Base-by-base conservation (phyloP, 2,797 vertebrate species). In the Strix occidentalis region DNA sequence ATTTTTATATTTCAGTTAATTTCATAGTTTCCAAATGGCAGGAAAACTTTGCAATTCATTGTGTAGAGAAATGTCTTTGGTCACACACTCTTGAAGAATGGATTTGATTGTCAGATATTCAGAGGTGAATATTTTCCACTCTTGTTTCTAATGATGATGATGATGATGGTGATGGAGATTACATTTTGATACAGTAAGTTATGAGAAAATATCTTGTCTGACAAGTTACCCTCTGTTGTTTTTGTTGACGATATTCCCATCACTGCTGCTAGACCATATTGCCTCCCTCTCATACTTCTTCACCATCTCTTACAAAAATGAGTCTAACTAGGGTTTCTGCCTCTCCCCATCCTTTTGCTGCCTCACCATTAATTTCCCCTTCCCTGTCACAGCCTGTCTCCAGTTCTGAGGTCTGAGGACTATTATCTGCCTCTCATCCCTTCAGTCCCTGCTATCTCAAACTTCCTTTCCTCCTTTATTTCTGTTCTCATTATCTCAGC, bases 401-500 rank as follows among this genome's bases (percentile, higher is more conserved):
- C 56, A 21, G 9, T 87, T 90, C 48, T 79, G 70, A 93, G 63
- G 61, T 84, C 61, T 69, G 41, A 79, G 29, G 20, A 60, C 37
- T 54, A 17, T 91, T 82, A 93, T 93, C 76, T 96, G 46, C 48
- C n/a, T 61, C 35, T 92, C 31, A 35, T 35, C 39, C 63, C 39
- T 85, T 75, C 72, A 63, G 41, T 31, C n/a, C 17, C n/a, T 64
- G 65, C 33, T 89, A 35, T 93, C 83, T 95, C 76, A 88, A 60
- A 70, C 46, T 86, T 77, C 54, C 43, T 89, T 91, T 82, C 39
- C n/a, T 95, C 17, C 39, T 93, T 80, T 89, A 85, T 74, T 88
- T 89, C 43, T 88, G 37, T 87, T 94, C 65, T 89, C n/a, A 72
- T 95, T 95, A 76, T 88, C 69, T 88, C 63, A 88, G 28, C 39